A percentile compares a stretch with the other conserved stretches of the same genome.
phyloP scores from a whole-genome alignment of 2,797 vertebrate genomes.

The Sebastes flavidus region DNA sequence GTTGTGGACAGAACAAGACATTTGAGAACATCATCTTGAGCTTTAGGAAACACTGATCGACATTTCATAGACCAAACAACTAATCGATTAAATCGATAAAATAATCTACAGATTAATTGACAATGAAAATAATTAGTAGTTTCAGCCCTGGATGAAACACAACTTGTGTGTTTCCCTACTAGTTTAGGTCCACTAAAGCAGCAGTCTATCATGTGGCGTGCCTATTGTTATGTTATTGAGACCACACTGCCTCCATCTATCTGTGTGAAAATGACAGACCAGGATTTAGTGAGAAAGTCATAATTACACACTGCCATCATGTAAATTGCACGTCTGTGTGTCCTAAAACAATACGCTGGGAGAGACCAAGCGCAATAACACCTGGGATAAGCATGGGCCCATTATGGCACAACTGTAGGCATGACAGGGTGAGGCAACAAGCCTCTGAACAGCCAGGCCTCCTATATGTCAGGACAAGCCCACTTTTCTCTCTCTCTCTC shows the following conservation, averaged over 20 bases:
- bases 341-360: conserved; percentile 63
- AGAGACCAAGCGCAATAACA: conserved; percentile 63
- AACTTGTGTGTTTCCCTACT: background rate
- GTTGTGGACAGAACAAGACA: no score
- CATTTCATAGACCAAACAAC: no score
- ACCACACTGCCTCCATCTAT: conserved; percentile 62
- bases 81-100: no score
- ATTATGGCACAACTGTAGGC: conserved; percentile 55
- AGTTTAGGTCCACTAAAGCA: background rate
- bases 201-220: background rate
- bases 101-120: no score
- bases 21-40: no score
- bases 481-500: background rate
- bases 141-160: background rate
- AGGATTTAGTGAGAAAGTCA: conserved; percentile 66
- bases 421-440: conserved; percentile 43
- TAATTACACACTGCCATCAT: conserved; percentile 80
- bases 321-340: conserved; percentile 81
- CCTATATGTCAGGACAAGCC: conserved; percentile 58
- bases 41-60: no score
- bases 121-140: no score
- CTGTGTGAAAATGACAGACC: conserved; percentile 80
- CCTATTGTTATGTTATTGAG: conserved; percentile 10
- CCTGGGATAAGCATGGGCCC: conserved; percentile 62
- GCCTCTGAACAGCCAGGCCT: conserved; percentile 53